Evolutionary conservation across 2,888 invertebrate species (phyloP), one percentile per base, ranked within the genome.

Genomic region (Darwinula stevensoni): DNA sequence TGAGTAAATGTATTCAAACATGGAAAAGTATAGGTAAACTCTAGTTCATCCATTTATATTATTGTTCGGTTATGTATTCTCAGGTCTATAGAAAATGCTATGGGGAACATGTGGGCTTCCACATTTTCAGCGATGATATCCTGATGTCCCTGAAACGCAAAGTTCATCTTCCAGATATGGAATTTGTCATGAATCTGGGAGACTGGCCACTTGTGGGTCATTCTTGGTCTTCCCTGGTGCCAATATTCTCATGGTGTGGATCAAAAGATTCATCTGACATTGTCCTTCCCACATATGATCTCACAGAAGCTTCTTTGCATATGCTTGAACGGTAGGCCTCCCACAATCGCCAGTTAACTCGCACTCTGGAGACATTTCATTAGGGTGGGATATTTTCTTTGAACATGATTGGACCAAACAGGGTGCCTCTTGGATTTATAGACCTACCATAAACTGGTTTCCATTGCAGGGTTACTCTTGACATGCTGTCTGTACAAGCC

Each of bases 241-340:
- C 91, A 2, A 64, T 94, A 37, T 74, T 91, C 47, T 88, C 88
- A 12, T 94, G 91, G 91, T 91, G 91, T 52, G 86, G 86, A 2
- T 86, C 80, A 38, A 59, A 64, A 35, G 67, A 72, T 36, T 67
- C 72, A 4, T 56, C 61, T 42, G 91, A 94, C 50, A 84, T 91
- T 47, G 64, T 84, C 16, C 59, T 91, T 60, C 91, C 91, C 4
- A 88, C 88, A 2, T 91, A 91, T 52, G 88, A 91, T 48, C 58
- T 91, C 30, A 84, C 82, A 1, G 76, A 86, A 54, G 71, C 88
- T 11, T 67, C 78, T 2, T 50, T 88, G 37, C 80, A 88, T 18
- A 22, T 18, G 17, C n/a, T 31, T 9, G 15, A 17, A 18, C 11
- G 14, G 31, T 22, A n/a, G n/a, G n/a, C n/a, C n/a, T n/a, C n/a